phyloP scores from a whole-genome alignment of 2,888 invertebrate species.

The Drosophila kokeensis region DNA sequence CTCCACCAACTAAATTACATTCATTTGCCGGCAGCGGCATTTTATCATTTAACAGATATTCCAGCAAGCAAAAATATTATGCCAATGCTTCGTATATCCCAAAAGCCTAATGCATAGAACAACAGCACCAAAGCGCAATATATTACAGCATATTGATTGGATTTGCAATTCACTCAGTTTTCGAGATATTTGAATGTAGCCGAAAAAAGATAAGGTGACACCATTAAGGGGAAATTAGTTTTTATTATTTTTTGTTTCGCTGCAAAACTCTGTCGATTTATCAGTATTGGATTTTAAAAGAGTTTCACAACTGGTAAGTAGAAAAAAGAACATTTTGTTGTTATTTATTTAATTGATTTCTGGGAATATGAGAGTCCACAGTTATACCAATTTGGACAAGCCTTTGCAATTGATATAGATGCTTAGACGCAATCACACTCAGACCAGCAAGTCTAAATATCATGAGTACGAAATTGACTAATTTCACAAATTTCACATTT shows the following conservation, averaged over 20 bases:
- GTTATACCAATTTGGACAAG: background rate
- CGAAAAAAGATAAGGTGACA: background rate
- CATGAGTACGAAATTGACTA: background rate
- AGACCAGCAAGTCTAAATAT: background rate
- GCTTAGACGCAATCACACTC: background rate
- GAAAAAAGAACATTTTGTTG: background rate
- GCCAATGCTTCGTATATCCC: conserved; percentile 41
- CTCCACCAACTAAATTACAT: background rate
- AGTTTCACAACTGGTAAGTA: background rate
- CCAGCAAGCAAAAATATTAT: conserved; percentile 66
- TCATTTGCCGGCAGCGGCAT: conserved; percentile 62
- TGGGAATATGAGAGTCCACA: background rate
- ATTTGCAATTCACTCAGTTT: background rate
- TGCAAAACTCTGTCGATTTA: background rate
- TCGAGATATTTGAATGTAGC: background rate
- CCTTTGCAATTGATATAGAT: background rate
- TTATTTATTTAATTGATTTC: background rate
- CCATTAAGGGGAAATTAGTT: background rate
- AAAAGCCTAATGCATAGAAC: conserved; percentile 37
- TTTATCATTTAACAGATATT: conserved; percentile 76
- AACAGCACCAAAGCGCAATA: conserved; percentile 5
- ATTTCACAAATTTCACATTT: too few species aligned
- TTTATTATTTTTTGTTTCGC: background rate
- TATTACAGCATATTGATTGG: background rate
- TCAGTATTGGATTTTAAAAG: background rate